Conservation (phyloP, 1,140 invertebrate species). For the Lethrus apterus region DNA sequence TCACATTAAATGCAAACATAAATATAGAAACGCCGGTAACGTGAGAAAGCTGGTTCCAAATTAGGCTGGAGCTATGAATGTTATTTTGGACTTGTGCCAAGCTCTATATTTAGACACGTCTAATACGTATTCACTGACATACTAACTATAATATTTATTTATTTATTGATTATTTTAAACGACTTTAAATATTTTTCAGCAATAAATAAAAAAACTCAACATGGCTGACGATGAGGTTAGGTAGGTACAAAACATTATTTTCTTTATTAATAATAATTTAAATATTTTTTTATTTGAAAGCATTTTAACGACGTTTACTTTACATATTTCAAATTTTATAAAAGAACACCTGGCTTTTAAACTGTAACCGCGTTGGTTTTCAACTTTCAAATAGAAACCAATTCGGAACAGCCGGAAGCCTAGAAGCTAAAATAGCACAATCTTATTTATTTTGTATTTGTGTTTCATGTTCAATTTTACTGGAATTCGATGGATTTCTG, state of each 20-base stretch:
- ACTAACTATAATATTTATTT: not conserved
- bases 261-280: not conserved
- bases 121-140: conserved; percentile 4
- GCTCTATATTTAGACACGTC: conserved; percentile 17
- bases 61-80: conserved; percentile 16
- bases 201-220: conserved; percentile 45
- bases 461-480: too few relatives aligned
- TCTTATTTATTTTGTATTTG: too few relatives aligned
- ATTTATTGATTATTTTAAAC: conserved; percentile 12
- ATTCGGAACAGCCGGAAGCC: not conserved
- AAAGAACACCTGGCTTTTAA: too few relatives aligned
- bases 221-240: conserved; percentile 87
- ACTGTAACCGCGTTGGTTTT: too few relatives aligned
- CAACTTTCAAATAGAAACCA: not conserved
- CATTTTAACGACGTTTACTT: too few relatives aligned
- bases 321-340: too few relatives aligned
- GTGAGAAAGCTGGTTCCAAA: conserved; percentile 20
- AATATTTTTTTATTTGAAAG: too few relatives aligned
- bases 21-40: conserved; percentile 3
- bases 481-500: too few relatives aligned
- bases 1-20: too few relatives aligned
- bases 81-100: conserved; percentile 19
- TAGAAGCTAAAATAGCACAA: conserved; percentile 3
- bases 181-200: conserved; percentile 24
- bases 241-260: conserved; percentile 49